Evolutionary conservation across 2,113 vertebrate species (phyloP), one percentile per base, ranked within the genome.

Genomic region (Prochilodus magdalenae): DNA sequence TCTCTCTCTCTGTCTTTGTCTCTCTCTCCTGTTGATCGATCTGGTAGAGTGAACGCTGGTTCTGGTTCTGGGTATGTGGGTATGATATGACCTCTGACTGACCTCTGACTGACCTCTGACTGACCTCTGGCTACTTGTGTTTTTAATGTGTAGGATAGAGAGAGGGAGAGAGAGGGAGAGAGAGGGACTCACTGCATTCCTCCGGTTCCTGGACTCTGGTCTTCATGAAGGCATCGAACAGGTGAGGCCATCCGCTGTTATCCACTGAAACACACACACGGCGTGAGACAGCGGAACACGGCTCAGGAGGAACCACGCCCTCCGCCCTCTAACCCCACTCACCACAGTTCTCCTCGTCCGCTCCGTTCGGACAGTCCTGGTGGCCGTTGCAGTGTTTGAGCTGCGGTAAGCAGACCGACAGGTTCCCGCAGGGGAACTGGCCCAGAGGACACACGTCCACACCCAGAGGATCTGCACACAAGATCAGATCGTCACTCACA

Each of bases 301-400:
- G n/a, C n/a, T n/a, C n/a, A n/a, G n/a, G n/a, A n/a, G n/a, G n/a
- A n/a, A n/a, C n/a, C n/a, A n/a, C n/a, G n/a, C 36, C 36, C 36
- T 7, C 7, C 3, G 7, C 36, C 36, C 36, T 36, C 36, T 36
- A 36, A 36, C 36, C 40, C 4, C 40, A 44, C 40, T 92, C 83
- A 93, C 93, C 93, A 1, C 94, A 94, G 86, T 94, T 87, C 66
- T 94, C 92, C 71, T 94, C 93, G 0, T 94, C 93, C 0, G 93
- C 94, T 6, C 92, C 93, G 20, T 94, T 91, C 2, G 5, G 79
- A 13, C 94, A 94, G 86, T 93, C 88, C 4, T 83, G 77, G 14
- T 82, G 84, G 2, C 92, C 90, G 5, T 94, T 93, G 86, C 94
- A 94, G 83, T 93, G 92, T 14, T 89, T 85, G 1, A 82, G 86